Base-by-base conservation (phyloP, 2,888 invertebrate species). In the Nesidiocoris tenuis region DNA sequence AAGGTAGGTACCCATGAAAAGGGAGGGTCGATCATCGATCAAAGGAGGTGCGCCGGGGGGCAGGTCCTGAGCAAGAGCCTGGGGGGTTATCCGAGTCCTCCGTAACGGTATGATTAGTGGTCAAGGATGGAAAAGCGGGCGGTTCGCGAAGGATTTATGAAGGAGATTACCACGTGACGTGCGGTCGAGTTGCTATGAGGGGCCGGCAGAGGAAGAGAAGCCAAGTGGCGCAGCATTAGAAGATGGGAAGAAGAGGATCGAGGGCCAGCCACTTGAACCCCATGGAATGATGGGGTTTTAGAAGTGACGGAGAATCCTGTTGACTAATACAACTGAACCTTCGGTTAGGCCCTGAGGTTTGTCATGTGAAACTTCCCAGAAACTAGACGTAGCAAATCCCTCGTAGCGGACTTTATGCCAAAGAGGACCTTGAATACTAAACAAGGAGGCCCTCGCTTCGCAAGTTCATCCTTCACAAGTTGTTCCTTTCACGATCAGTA, bases 51-150 rank as follows among this genome's bases (percentile, higher is more conserved):
- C 5, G 5, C 5, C 3, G 39, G 39, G 39, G 39, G 39, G 5
- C 5, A 39, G 39, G 39, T 39, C 39, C 39, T 7, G 12, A 39
- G 39, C 5, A 12, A 12, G 5, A 39, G 39, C 3, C 3, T 12
- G 12, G 12, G 39, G 39, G 39, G 39, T 39, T 39, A 39, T 39
- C 39, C 39, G 12, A 12, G 39, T 39, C 18, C 66, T 19, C 54
- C 19, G 39, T 17, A 22, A 67, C n/a, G 56, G 22, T 56, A 67
- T 67, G 67, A 67, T 67, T 67, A 55, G 67, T 67, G 67, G 67
- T 67, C 67, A 67, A 56, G 56, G 56, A 56, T 22, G 67, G 67
- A 67, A 65, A 67, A 56, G 67, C n/a, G n/a, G 39, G 39, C 39
- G 39, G 39, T 39, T 12, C 39, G 21, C 55, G 18, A 67, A 56